Conservation (phyloP, 2,888 invertebrate species). For the Hipparchia semele region DNA sequence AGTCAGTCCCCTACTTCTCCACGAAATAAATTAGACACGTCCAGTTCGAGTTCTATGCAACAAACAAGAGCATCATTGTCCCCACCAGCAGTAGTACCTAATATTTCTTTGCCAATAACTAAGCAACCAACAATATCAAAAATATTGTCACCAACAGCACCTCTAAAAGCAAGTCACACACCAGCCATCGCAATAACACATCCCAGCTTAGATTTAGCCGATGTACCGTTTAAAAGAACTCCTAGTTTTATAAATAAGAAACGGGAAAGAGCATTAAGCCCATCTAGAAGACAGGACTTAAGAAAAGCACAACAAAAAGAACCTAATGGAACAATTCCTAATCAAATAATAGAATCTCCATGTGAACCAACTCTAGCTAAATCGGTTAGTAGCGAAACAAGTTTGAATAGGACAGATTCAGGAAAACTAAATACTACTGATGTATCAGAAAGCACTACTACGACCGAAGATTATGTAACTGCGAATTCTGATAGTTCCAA, state of each 20-base stretch:
- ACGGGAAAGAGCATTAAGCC: conserved; percentile 77
- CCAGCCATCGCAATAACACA: conserved; percentile 85
- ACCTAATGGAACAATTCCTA: conserved; percentile 70
- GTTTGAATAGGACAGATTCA: conserved; percentile 87
- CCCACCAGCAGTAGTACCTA: conserved; percentile 77
- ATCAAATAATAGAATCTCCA: conserved; percentile 68
- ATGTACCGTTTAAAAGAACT: conserved; percentile 76
- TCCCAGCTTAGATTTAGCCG: conserved; percentile 76
- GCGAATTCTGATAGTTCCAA: conserved; percentile 91
- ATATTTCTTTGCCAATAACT: conserved; percentile 70
- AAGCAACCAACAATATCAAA: conserved; percentile 76
- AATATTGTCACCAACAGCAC: conserved; percentile 57
- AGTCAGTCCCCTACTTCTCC: conserved; percentile 81
- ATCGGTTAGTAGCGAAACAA: conserved; percentile 68
- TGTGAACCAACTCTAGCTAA: conserved; percentile 64
- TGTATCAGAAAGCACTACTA: conserved; percentile 93
- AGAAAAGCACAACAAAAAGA: conserved; percentile 69
- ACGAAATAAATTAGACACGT: conserved; percentile 75
- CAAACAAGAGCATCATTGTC: conserved; percentile 68
- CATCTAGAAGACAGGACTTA: conserved; percentile 76
- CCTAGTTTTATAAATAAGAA: conserved; percentile 79
- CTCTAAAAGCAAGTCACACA: conserved; percentile 64
- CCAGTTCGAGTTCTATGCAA: conserved; percentile 63
- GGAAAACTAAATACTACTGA: conserved; percentile 89
- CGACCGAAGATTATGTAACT: conserved; percentile 93